These are phyloP conservation scores for Drosophila setosimentum DNA, from an alignment of 2,888 invertebrate species.

Conservation along the genomic window DNA sequence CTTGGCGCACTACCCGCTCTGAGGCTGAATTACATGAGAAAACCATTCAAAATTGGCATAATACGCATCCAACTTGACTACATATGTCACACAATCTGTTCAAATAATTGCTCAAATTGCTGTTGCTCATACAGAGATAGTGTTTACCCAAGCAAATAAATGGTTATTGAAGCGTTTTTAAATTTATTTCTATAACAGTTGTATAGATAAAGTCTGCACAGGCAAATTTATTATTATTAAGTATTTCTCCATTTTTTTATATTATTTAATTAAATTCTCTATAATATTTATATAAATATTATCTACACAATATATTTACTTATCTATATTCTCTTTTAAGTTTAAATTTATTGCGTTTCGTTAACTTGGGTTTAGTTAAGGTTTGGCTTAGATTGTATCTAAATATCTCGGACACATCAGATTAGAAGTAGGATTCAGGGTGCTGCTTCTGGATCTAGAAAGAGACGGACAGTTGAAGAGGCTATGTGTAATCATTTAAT, in stretches of 20 bases:
- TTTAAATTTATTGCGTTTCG: background rate
- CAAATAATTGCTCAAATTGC: background rate
- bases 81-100: background rate
- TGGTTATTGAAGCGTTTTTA: background rate
- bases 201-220: background rate
- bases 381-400: background rate
- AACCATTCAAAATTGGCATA: constrained; percentile 17
- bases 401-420: background rate
- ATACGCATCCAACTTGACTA: background rate
- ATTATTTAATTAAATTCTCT: background rate
- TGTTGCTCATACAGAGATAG: background rate
- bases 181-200: background rate
- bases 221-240: background rate
- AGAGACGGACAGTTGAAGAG: too few relatives aligned
- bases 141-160: background rate
- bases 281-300: background rate
- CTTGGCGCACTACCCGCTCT: constrained; percentile 2
- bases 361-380: background rate
- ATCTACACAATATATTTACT: background rate
- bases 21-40: constrained; percentile 10
- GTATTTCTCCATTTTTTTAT: background rate
- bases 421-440: background rate
- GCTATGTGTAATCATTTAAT: too few relatives aligned
- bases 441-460: too few relatives aligned
- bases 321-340: background rate